Evolutionary conservation across 2,113 vertebrate species (phyloP).

Genomic region (Python bivittatus): DNA sequence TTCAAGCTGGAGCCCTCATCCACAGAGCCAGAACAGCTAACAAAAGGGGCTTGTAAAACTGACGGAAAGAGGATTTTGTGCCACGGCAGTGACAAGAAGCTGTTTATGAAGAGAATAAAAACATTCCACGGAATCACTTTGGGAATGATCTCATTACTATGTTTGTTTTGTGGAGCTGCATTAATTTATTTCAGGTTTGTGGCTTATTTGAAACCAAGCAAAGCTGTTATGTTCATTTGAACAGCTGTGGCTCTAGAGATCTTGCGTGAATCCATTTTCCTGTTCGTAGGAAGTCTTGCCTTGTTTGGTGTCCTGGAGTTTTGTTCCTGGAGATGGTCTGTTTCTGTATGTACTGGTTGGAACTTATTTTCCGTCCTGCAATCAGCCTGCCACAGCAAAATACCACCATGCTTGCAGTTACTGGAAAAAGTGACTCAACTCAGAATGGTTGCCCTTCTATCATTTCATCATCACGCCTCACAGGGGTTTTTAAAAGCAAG

Average conservation of each 20-base stretch:
- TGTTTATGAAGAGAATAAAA: not conserved
- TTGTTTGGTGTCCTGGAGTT: not conserved
- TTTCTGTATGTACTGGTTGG: not conserved
- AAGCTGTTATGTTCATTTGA: not conserved
- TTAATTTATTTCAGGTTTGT: not conserved
- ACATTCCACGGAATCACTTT: not conserved
- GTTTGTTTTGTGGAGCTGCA: not conserved
- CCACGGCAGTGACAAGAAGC: not conserved
- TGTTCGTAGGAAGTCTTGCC: not conserved
- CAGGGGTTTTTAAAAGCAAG: not conserved
- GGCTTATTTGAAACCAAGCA: not conserved
- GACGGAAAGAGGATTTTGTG: not conserved
- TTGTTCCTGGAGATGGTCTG: not conserved
- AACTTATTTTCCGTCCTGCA: not conserved
- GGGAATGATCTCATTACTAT: not conserved
- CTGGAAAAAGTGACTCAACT: not conserved
- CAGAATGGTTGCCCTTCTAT: not conserved
- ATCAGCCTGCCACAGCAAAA: not conserved
- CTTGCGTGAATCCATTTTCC: not conserved
- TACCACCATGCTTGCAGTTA: not conserved
- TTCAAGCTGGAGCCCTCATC: not conserved
- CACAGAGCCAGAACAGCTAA: not conserved
- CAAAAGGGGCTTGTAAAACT: not conserved
- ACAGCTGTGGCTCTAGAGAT: not conserved
- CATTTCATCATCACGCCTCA: not conserved